These are phyloP conservation scores for Vicugna pacos DNA, from an alignment of 2,113 vertebrate species.

Conservation along the genomic window DNA sequence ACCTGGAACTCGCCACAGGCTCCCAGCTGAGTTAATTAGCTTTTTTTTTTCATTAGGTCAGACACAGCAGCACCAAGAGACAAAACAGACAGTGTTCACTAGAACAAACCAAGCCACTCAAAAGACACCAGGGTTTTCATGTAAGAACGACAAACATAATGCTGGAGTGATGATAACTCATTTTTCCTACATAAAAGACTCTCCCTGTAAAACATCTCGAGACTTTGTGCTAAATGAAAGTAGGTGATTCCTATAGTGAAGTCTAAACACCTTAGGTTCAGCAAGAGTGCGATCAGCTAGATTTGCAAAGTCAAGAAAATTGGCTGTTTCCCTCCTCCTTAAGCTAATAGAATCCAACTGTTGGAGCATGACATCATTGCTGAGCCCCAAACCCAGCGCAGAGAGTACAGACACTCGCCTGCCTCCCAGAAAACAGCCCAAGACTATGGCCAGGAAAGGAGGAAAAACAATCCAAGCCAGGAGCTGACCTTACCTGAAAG, in stretches of 20 bases:
- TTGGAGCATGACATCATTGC: constrained; percentile 87
- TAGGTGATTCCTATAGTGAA: constrained; percentile 37
- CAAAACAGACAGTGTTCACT: constrained; percentile 24
- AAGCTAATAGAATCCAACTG: constrained; percentile 89
- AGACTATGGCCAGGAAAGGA: background rate
- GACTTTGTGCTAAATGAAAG: constrained; percentile 53
- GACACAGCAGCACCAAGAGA: constrained; percentile 58
- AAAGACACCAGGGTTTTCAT: constrained; percentile 43
- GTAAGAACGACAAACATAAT: background rate
- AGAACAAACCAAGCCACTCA: background rate
- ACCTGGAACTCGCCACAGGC: background rate
- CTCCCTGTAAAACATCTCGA: constrained; percentile 51
- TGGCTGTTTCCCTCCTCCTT: constrained; percentile 83
- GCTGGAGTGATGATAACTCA: background rate
- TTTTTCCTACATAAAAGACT: background rate
- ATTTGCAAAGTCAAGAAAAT: constrained; percentile 73
- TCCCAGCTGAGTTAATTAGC: constrained; percentile 21
- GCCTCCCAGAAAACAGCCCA: constrained; percentile 73
- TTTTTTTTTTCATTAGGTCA: constrained; percentile 45
- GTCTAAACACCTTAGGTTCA: constrained; percentile 71
- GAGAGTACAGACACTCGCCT: background rate
- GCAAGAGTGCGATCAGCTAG: constrained; percentile 69
- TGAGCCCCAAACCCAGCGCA: constrained; percentile 79
- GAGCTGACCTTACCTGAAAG: constrained; percentile 87
- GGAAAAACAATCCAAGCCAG: background rate